Base-by-base conservation (phyloP, 2,888 invertebrate species). In the Celastrina argiolus region DNA sequence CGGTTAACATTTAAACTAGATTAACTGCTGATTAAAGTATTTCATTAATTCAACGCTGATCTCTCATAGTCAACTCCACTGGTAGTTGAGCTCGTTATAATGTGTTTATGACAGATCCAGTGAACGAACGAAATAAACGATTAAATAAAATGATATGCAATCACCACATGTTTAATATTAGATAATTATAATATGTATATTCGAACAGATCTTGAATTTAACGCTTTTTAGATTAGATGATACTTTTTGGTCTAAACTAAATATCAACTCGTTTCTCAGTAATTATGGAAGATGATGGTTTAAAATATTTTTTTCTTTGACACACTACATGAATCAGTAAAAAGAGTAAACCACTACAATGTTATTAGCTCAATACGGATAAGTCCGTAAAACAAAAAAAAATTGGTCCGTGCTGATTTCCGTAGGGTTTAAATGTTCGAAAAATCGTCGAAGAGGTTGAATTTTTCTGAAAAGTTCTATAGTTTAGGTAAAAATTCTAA, bases 401-500 rank as follows among this genome's bases (percentile, higher is more conserved):
- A 16, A 22, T 61, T 61, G 61, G 61, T 61, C 61, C 61, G 18
- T 61, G 61, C 18, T 61, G 22, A 61, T 61, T 18, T 61, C 22
- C 34, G 39, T 59, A 45, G 18, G 18, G 31, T 31, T 34, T 61
- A 18, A 36, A 61, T 22, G 5, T 61, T 61, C 26, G 1, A 61
- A 61, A 59, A 61, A 14, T 39, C 22, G 39, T 36, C 36, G 14
- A 39, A 39, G 61, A 16, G 36, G 1, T 22, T 16, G 61, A 61
- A 14, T 12, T 61, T 16, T 22, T 36, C 12, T 16, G 39, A 61
- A 61, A 61, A 61, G 7, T 61, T 16, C 39, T 36, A 22, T 36
- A 61, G 5, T 39, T 61, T 39, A 61, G 61, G 61, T 61, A 61
- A 61, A 61, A 61, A 61, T 61, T 36, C 36, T 61, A 61, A 22